Evolutionary conservation across 2,888 invertebrate species (phyloP).

Genomic region (Hypomecis punctinalis): DNA sequence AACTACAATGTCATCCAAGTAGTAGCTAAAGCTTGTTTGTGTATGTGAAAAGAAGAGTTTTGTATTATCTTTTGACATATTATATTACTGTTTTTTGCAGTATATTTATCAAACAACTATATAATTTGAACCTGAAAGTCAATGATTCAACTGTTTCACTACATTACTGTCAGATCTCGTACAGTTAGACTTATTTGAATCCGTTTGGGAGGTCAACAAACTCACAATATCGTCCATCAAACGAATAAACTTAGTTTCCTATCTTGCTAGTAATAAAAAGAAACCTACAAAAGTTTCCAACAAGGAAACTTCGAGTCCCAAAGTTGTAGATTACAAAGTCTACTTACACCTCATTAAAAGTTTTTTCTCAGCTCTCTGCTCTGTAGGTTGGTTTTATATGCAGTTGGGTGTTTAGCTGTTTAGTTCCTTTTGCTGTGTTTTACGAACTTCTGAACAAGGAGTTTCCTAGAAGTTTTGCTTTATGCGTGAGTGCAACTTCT

Average conservation of each 20-base stretch:
- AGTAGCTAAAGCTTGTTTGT: too few species aligned
- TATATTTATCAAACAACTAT: too few species aligned
- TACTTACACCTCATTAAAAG: conserved; percentile 29
- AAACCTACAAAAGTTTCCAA: conserved; percentile 17
- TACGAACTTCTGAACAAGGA: conserved; percentile 8
- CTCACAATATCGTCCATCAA: neutral
- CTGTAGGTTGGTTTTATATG: conserved; percentile 28
- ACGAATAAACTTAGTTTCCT: conserved; percentile 14
- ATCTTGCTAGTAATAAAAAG: conserved; percentile 19
- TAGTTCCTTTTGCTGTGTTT: conserved; percentile 11
- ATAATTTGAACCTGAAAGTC: too few species aligned
- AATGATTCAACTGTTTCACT: too few species aligned
- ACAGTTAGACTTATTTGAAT: neutral
- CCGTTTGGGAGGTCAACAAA: neutral
- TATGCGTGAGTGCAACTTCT: conserved; percentile 7
- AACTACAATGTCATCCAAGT: too few species aligned
- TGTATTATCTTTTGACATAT: too few species aligned
- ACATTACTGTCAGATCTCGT: too few species aligned
- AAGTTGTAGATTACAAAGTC: conserved; percentile 31
- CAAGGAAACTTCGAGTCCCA: conserved; percentile 9
- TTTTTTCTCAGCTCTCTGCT: conserved; percentile 24
- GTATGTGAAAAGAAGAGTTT: too few species aligned
- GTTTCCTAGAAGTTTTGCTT: conserved; percentile 4
- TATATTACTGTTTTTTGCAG: too few species aligned
- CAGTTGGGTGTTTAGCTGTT: conserved; percentile 23